Conservation (phyloP, 2,113 vertebrate genomes). For the Craseonycteris thonglongyai region DNA sequence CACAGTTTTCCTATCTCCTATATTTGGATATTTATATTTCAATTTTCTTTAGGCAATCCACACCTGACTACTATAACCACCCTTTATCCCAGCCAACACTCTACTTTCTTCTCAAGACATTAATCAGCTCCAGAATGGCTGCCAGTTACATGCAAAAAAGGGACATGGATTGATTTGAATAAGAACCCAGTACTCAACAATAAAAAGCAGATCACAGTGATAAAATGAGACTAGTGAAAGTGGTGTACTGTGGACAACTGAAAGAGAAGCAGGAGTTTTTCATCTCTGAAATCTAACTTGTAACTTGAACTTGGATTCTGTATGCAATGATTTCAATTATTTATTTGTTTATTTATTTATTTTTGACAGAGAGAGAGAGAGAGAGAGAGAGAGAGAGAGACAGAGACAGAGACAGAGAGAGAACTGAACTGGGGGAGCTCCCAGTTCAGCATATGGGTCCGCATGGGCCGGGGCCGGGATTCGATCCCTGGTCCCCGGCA, state of each 20-base stretch:
- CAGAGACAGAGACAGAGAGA: no score
- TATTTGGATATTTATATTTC: not conserved
- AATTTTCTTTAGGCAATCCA: not conserved
- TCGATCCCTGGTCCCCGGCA: no score
- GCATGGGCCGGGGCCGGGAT: no score
- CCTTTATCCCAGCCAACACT: fast-evolving
- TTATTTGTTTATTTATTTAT: no score
- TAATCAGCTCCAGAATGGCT: not conserved
- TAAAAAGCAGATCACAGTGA: not conserved
- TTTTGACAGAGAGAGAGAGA: no score
- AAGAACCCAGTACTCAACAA: not conserved
- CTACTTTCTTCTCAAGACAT: not conserved
- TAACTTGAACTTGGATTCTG: not conserved
- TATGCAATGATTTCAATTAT: no score
- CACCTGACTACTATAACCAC: not conserved
- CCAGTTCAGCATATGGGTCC: no score
- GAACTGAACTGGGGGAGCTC: no score
- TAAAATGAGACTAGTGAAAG: not conserved
- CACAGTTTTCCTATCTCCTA: not conserved
- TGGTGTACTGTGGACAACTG: not conserved
- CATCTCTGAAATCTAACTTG: not conserved
- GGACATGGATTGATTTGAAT: not conserved
- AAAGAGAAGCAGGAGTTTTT: not conserved
- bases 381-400: no score
- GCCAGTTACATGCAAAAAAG: not conserved